phyloP scores from a whole-genome alignment of 2,113 vertebrate genomes.

The Malurus cyaneus region DNA sequence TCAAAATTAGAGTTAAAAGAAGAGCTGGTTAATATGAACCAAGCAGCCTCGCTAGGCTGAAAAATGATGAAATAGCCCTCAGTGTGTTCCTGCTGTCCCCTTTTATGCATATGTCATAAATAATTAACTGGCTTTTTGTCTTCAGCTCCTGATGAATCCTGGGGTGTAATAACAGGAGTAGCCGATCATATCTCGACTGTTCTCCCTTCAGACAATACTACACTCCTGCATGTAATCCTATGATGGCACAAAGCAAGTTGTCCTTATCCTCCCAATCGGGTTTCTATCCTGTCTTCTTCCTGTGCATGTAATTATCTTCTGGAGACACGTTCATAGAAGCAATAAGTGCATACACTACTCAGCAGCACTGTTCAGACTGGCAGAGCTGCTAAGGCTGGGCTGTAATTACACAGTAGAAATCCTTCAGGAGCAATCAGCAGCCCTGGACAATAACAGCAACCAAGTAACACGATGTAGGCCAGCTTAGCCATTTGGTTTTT shows the following conservation, averaged over 20 bases:
- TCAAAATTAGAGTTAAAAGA: slow-evolving; percentile 19
- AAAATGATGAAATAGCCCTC: slow-evolving; percentile 17
- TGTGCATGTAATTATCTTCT: neutral
- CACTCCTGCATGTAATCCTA: neutral
- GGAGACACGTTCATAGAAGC: neutral
- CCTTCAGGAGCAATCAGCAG: neutral
- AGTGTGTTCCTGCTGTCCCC: neutral
- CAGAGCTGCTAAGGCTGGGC: neutral
- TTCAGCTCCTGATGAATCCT: slow-evolving; percentile 17
- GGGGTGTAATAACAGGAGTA: slow-evolving; percentile 19
- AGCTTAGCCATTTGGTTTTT: neutral
- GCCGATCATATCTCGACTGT: neutral
- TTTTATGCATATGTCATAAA: slow-evolving; percentile 3
- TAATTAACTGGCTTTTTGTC: slow-evolving; percentile 23
- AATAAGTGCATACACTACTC: neutral
- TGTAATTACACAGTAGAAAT: neutral
- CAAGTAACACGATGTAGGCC: neutral
- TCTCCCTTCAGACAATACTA: neutral
- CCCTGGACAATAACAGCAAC: neutral
- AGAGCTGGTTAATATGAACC: neutral
- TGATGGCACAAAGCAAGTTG: neutral
- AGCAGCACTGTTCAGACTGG: neutral
- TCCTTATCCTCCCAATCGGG: neutral
- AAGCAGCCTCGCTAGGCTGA: neutral
- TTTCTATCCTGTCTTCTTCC: neutral